Conservation (phyloP, 2,113 vertebrate genomes). For the Fulica atra region DNA sequence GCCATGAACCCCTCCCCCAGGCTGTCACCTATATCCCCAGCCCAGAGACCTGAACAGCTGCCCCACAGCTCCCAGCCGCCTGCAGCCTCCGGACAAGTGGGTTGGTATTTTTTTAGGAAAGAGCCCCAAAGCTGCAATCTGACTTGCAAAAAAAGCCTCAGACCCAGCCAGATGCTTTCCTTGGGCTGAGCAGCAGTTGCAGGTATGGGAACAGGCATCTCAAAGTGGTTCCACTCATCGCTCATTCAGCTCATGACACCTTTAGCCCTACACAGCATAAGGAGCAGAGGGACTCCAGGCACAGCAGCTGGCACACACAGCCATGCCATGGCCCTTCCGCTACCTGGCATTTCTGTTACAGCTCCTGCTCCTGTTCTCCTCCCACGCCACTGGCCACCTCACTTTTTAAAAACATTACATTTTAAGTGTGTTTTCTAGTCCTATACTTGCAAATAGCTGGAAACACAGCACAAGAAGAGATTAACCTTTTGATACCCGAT, state of each 20-base stretch:
- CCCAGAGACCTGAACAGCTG: not conserved
- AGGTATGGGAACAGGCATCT: not conserved
- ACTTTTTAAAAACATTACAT: not conserved
- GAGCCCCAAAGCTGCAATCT: fast-evolving
- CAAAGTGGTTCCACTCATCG: fast-evolving
- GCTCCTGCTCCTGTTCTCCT: not conserved
- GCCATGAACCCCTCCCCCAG: not conserved
- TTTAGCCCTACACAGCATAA: not conserved
- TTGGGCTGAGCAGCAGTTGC: not conserved
- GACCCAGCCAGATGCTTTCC: fast-evolving
- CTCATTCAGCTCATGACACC: fast-evolving
- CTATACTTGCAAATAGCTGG: not conserved
- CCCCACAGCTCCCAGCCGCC: not conserved
- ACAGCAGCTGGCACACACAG: not conserved
- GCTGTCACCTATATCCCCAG: not conserved
- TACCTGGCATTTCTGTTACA: not conserved
- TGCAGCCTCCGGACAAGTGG: not conserved
- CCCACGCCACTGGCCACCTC: too few species aligned
- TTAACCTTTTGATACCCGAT: not conserved
- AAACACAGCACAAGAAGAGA: not conserved
- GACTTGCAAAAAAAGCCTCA: not conserved
- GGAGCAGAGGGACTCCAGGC: fast-evolving
- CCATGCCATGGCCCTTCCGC: fast-evolving
- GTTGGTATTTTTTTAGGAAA: not conserved
- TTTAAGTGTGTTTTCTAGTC: not conserved